Evolutionary conservation across 1,140 invertebrate genomes (phyloP).

Genomic region (Drosophila arawakana): DNA sequence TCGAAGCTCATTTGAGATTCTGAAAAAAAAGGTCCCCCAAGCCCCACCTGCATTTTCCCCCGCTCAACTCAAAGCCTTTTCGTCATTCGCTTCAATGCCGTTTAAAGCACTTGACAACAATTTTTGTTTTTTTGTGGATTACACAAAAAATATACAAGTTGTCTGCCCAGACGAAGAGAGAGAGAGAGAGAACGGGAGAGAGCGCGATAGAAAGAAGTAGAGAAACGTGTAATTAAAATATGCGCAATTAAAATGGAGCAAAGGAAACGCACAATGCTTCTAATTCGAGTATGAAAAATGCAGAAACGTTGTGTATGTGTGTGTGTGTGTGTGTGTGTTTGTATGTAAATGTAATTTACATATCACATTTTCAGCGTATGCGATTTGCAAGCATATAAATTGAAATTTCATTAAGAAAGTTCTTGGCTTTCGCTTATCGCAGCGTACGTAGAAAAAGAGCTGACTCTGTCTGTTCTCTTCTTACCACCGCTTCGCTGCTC

Average conservation of each 20-base stretch:
- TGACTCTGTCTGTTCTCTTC: not conserved
- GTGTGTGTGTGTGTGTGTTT: no score
- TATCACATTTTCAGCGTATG: conserved; percentile 32
- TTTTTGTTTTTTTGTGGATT: conserved; percentile 19
- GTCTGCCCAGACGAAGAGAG: not conserved
- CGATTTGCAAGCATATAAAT: conserved; percentile 61
- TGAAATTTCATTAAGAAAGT: conserved; percentile 82
- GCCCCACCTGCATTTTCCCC: conserved; percentile 9
- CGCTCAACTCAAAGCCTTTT: conserved; percentile 43
- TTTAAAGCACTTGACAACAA: conserved; percentile 43
- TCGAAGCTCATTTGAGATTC: conserved; percentile 15
- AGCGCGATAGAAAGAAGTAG: conserved; percentile 52
- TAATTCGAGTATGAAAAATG: conserved; percentile 36
- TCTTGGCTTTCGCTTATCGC: conserved; percentile 38
- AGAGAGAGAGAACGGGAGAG: not conserved
- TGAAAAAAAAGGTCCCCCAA: not conserved
- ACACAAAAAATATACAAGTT: conserved; percentile 18
- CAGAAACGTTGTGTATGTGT: conserved; percentile 10
- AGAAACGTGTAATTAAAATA: conserved; percentile 75
- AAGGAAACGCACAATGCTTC: conserved; percentile 30
- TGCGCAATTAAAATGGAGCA: conserved; percentile 69
- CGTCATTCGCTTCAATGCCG: conserved; percentile 42
- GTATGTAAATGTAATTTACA: conserved; percentile 67
- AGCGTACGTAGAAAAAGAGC: conserved; percentile 7
- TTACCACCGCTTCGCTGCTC: not conserved